Base-by-base conservation (phyloP, 1,140 invertebrate species). In the Apocrypta bakeri region DNA sequence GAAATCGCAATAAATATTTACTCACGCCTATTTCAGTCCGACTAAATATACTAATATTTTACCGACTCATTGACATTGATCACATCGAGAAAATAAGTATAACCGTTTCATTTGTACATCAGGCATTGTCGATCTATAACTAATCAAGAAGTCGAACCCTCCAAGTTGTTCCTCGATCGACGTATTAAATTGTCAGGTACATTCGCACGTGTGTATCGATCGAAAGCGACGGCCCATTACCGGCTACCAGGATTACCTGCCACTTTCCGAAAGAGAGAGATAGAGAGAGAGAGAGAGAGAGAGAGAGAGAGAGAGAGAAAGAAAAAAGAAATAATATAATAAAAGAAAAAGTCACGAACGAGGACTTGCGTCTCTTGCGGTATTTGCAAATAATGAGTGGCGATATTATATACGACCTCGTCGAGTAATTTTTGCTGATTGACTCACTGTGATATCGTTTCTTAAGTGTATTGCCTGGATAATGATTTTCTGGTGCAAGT, bases 131-230 rank as follows among this genome's bases (percentile, higher is more conserved):
- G 14, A 17, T 14, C 33, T 42, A 42, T n/a, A 72, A n/a, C 33
- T 72, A 72, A 72, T 72, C 33, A 33, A 25, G 12, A 9, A 7
- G 9, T 3, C 14, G 37, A 42, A 25, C 21, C 31, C 69, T 24
- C 37, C 17, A 7, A 72, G 63, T 66, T 25, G 8, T 66, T 66
- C 25, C 37, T 24, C 31, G 69, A 2, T n/a, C 37, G 69, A 72
- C 33, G 33, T 72, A 72, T 72, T 72, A 72, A 72, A 72, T 72
- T 72, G 69, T 72, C 69, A 72, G 33, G 69, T 40, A 40, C 69
- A 72, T 33, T 29, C 21, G 14, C 29, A n/a, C 31, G 29, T 69
- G 29, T 69, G 29, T 69, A 69, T 69, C 31, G 25, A 29, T 69
- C 68, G 69, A 31, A 33, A 72, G 17, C 9, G 21, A 8, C 31